Conservation (phyloP, 2,113 vertebrate genomes). For the Lepisosteus osseus region DNA sequence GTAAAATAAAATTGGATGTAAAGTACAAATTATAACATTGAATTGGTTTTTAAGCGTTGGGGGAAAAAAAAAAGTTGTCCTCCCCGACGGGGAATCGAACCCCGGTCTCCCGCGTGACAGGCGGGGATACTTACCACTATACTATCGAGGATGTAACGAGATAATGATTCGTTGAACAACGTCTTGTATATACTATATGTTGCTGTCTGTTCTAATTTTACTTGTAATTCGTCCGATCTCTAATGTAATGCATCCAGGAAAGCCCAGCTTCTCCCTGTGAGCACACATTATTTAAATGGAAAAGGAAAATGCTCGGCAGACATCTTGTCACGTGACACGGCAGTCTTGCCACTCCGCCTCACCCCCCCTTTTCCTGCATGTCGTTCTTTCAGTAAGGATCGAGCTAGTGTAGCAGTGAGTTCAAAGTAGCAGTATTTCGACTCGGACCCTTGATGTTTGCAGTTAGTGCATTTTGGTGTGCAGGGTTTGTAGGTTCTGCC, state of each 20-base stretch:
- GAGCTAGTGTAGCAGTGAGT: neutral
- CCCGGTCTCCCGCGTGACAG: constrained; percentile 19
- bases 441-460: neutral
- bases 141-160: constrained; percentile 7
- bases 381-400: neutral
- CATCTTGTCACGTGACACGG: neutral
- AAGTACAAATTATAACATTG: too few relatives aligned
- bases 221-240: too few relatives aligned
- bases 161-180: neutral
- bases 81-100: constrained; percentile 23
- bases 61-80: neutral
- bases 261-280: too few relatives aligned
- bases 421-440: neutral
- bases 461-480: neutral
- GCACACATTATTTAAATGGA: too few relatives aligned
- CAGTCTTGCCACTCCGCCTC: too few relatives aligned
- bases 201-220: too few relatives aligned
- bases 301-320: too few relatives aligned
- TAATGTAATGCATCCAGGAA: too few relatives aligned
- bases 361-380: neutral
- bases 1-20: too few relatives aligned
- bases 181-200: too few relatives aligned
- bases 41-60: too few relatives aligned
- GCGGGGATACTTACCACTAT: constrained; percentile 15
- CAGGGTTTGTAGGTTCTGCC: neutral